Conservation (phyloP, 2,797 vertebrate species). For the Hapalemur alaotrensis region DNA sequence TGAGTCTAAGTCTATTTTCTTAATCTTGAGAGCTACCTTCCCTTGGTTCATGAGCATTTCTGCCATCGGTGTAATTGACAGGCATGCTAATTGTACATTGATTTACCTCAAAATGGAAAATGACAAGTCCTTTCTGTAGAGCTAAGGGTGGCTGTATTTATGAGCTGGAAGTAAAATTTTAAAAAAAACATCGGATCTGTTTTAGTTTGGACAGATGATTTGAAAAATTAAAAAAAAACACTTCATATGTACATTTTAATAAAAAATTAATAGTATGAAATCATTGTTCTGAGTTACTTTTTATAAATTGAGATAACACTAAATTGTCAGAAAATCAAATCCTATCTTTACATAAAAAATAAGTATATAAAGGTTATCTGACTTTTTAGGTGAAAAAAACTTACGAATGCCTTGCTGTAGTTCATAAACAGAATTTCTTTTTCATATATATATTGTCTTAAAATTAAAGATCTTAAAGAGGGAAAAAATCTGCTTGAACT, state of each 20-base stretch:
- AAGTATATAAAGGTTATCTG: not conserved
- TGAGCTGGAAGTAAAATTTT: not conserved
- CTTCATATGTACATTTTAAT: conserved; percentile 1
- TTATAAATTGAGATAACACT: not conserved
- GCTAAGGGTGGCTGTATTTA: not conserved
- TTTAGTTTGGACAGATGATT: not conserved
- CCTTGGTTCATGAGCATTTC: not conserved
- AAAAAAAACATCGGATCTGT: not conserved
- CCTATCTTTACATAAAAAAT: conserved; percentile 2
- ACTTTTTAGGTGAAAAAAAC: not conserved
- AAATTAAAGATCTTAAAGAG: conserved; percentile 15
- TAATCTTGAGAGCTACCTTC: not conserved
- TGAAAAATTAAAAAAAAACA: not conserved
- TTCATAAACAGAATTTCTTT: not conserved
- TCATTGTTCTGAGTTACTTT: not conserved
- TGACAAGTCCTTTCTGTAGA: not conserved
- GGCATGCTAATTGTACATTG: not conserved
- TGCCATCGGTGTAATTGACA: not conserved
- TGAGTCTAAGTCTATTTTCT: not conserved
- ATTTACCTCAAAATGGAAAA: not conserved
- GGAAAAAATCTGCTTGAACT: not conserved
- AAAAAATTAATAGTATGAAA: not conserved
- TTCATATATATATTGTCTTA: not conserved
- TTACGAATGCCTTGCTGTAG: not conserved
- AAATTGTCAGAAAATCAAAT: conserved; percentile 14